Percentiles rank a stretch among this genome's conserved stretches.
These are phyloP conservation scores for Drosophila incognita DNA, from an alignment of 2,888 invertebrate genomes.

Conservation along the genomic window DNA sequence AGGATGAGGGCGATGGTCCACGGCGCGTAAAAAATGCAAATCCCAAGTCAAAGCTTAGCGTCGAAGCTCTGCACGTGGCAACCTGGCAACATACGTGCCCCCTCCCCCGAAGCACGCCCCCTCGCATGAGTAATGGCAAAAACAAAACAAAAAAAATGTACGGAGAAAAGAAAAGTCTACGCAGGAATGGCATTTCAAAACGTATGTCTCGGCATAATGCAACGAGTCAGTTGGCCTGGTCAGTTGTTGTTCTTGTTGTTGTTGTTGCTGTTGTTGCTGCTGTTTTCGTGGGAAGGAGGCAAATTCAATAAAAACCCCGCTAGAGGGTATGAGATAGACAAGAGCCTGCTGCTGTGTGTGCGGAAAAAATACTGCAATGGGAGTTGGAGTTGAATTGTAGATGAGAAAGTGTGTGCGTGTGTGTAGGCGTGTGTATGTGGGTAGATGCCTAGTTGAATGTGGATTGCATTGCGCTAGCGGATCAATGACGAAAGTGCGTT, in stretches of 20 bases:
- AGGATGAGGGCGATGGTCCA: conserved; percentile 40
- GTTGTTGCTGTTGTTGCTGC: neutral
- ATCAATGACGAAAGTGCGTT: conserved; percentile 82
- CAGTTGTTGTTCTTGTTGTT: conserved; percentile 27
- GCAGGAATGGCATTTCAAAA: conserved; percentile 79
- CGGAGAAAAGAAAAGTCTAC: conserved; percentile 41
- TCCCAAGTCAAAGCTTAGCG: conserved; percentile 83
- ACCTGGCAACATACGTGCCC: conserved; percentile 65
- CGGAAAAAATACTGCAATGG: conserved; percentile 52
- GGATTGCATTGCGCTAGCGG: conserved; percentile 41
- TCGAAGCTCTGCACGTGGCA: conserved; percentile 73
- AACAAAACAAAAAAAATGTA: conserved; percentile 31
- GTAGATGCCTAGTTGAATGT: conserved; percentile 12
- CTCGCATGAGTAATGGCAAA: conserved; percentile 58
- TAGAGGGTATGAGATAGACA: conserved; percentile 52
- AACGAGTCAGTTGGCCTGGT: conserved; percentile 66
- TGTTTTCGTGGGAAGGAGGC: conserved; percentile 27
- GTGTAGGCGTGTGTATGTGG: neutral
- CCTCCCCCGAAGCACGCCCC: neutral
- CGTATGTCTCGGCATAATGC: conserved; percentile 79
- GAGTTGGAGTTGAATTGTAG: conserved; percentile 43
- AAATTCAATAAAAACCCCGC: conserved; percentile 62
- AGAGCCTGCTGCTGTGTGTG: conserved; percentile 17
- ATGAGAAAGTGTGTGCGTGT: conserved; percentile 1
- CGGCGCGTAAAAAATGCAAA: conserved; percentile 80